Evolutionary conservation across 2,797 vertebrate species (phyloP).

Genomic region (Smutsia temminckii): DNA sequence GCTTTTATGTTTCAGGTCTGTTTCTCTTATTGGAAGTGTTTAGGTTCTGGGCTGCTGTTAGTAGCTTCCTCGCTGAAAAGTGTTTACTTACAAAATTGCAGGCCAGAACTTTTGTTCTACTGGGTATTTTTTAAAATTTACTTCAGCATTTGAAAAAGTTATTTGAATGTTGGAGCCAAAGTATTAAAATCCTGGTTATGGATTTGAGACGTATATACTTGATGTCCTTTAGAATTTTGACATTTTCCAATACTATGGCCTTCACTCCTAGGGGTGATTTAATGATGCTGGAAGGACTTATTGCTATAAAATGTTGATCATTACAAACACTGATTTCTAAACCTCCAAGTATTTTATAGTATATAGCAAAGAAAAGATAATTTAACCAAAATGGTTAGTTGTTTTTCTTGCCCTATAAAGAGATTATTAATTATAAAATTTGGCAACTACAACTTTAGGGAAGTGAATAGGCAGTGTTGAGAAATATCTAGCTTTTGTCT

Average conservation of each 20-base stretch:
- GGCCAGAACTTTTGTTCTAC: slow-evolving; percentile 25
- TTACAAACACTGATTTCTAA: slow-evolving; percentile 43
- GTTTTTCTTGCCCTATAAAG: not conserved
- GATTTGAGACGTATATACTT: slow-evolving; percentile 5
- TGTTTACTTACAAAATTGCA: slow-evolving; percentile 33
- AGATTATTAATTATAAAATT: slow-evolving; percentile 48
- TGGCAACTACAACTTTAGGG: not conserved
- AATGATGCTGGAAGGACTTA: slow-evolving; percentile 51
- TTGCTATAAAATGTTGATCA: not conserved
- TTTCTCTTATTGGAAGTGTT: slow-evolving; percentile 46
- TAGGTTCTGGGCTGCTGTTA: slow-evolving; percentile 2
- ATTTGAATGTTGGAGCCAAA: slow-evolving; percentile 6
- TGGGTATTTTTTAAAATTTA: not conserved
- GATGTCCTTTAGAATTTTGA: slow-evolving; percentile 37
- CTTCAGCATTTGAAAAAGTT: slow-evolving; percentile 13
- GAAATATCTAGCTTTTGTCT: not conserved
- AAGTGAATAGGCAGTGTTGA: slow-evolving; percentile 39
- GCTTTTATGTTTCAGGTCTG: slow-evolving; percentile 63
- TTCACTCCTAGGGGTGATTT: slow-evolving; percentile 22
- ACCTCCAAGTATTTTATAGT: not conserved
- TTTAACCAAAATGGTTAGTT: not conserved
- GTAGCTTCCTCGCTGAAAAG: not conserved
- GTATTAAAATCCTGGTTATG: slow-evolving; percentile 38
- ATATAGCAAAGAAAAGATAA: not conserved
- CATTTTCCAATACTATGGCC: not conserved